Evolutionary conservation across 2,888 invertebrate species (phyloP), one percentile per base, ranked within the genome.

Genomic region (Drosophila cognata): DNA sequence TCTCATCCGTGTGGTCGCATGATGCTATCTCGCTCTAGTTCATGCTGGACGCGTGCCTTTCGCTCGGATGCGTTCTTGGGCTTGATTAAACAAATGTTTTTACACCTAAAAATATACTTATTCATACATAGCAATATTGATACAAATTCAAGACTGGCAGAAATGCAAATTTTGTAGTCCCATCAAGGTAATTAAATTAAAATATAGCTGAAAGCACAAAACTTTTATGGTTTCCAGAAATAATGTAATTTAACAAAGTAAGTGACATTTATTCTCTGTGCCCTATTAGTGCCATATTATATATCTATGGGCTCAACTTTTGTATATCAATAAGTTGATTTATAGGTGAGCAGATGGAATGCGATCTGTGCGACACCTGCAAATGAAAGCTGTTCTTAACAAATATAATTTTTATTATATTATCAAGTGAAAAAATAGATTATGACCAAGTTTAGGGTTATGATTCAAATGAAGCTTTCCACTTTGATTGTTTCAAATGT

Each of bases 21-120:
- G 8, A 16, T 31, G 31, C 57, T 41, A 21, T 57, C 57, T 57
- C 57, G 5, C 41, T 57, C 41, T 29, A 31, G 3, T 21, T 57
- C 38, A 31, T 57, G 57, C 11, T 1, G 2, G 4, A n/a, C 28
- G 13, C 10, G 6, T 56, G 29, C 38, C 10, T 31, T 29, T 41
- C 41, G 21, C 57, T 57, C 57, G 16, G 21, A 21, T 57, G 13
- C 29, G n/a, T 31, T 41, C 21, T 8, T 41, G 4, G 13, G 31
- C 31, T 31, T 31, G 8, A n/a, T 6, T 16, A 7, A 4, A 1
- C 7, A 52, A 21, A n/a, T 11, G 7, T 52, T 50, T 5, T 2
- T 5, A 50, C 16, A 50, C 16, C 0, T 18, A 4, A 1, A 21
- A 31, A 31, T 13, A 50, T 18, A 3, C 29, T 18, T 18, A 29